Percentiles rank a stretch among this genome's conserved stretches.
Conservation (phyloP, 1,140 invertebrate species). For the Heliconius melpomene region DNA sequence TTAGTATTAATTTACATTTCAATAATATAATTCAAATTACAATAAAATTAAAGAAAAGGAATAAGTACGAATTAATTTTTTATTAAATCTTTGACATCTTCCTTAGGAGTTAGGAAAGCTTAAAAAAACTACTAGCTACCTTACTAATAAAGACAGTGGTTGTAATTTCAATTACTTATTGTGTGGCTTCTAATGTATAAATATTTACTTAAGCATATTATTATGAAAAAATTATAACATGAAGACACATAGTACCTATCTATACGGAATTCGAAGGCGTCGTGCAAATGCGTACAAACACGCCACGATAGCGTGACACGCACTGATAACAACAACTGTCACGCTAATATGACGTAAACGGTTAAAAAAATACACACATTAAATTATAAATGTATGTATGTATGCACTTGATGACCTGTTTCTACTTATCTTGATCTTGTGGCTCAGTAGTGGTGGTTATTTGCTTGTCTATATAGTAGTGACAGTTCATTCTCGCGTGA, state of each 20-base stretch:
- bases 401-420: constrained; percentile 12
- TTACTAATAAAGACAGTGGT: too few relatives aligned
- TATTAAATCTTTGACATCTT: too few relatives aligned
- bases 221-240: background rate
- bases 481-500: too few relatives aligned
- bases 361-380: constrained; percentile 13
- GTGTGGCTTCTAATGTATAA: too few relatives aligned
- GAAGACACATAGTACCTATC: constrained; percentile 6
- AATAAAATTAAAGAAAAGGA: too few relatives aligned
- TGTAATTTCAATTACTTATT: too few relatives aligned
- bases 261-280: constrained; percentile 25
- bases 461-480: background rate
- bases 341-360: constrained; percentile 35
- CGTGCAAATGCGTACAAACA: constrained; percentile 36
- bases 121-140: too few relatives aligned
- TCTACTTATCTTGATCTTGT: background rate
- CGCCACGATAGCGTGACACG: constrained; percentile 32
- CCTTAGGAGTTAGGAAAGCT: too few relatives aligned
- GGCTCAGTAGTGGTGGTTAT: background rate
- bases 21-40: too few relatives aligned
- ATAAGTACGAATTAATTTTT: too few relatives aligned
- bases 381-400: background rate
- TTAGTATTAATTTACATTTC: too few relatives aligned
- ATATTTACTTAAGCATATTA: too few relatives aligned
- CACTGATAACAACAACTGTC: constrained; percentile 28